These are phyloP conservation scores for Megalurothrips usitatus DNA, from an alignment of 2,888 invertebrate genomes.

Conservation along the genomic window DNA sequence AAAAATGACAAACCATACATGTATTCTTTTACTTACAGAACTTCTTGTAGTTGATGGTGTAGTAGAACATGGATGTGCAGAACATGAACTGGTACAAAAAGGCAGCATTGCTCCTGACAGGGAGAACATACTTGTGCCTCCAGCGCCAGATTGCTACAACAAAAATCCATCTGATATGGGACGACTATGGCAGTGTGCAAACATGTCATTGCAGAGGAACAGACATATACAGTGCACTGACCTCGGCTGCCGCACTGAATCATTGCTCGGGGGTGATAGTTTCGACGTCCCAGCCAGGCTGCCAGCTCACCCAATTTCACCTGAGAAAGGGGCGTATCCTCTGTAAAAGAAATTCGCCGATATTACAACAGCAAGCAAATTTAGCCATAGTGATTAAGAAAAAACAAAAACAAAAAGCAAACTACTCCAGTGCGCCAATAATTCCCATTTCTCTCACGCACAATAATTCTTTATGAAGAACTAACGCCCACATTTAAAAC, in stretches of 20 bases:
- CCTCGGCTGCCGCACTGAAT: slow-evolving; percentile 62
- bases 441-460: background rate
- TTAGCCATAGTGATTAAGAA: background rate
- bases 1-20: background rate
- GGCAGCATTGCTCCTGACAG: slow-evolving; percentile 69
- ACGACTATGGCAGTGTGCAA: background rate
- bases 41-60: slow-evolving; percentile 72
- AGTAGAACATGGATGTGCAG: slow-evolving; percentile 70
- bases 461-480: background rate
- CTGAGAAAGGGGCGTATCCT: slow-evolving; percentile 82
- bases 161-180: slow-evolving; percentile 17
- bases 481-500: background rate
- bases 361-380: background rate
- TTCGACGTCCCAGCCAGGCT: slow-evolving; percentile 79
- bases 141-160: slow-evolving; percentile 81
- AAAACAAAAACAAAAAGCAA: background rate
- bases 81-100: slow-evolving; percentile 69
- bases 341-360: slow-evolving; percentile 53
- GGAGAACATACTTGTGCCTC: slow-evolving; percentile 82
- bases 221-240: slow-evolving; percentile 30
- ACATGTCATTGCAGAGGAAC: background rate
- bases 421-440: background rate
- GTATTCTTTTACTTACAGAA: slow-evolving; percentile 56
- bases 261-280: slow-evolving; percentile 67
- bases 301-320: slow-evolving; percentile 81